phyloP scores from a whole-genome alignment of 2,797 vertebrate genomes.

The Pampus argenteus region DNA sequence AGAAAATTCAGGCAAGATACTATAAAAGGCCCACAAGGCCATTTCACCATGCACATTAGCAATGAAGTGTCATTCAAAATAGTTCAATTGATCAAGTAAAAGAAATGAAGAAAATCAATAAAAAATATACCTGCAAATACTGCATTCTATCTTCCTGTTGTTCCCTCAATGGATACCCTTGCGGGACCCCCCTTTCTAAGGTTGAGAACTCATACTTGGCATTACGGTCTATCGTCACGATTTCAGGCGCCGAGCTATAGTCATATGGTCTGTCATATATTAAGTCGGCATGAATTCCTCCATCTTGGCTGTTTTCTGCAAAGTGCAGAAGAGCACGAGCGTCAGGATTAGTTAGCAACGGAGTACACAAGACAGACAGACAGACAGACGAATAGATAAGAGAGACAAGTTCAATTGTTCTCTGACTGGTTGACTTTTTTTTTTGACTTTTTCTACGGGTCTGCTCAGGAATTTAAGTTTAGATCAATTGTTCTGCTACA shows the following conservation, averaged over 20 bases:
- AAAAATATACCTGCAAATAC: conserved; percentile 95
- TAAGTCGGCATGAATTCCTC: conserved; percentile 89
- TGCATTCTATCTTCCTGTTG: conserved; percentile 95
- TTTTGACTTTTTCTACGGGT: conserved; percentile 39
- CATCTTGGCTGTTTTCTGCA: conserved; percentile 93
- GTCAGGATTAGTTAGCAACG: conserved; percentile 87
- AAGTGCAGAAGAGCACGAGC: conserved; percentile 85
- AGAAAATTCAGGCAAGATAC: conserved; percentile 62
- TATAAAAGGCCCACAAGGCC: conserved; percentile 65
- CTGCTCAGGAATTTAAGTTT: conserved; percentile 56
- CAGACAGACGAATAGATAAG: conserved; percentile 84
- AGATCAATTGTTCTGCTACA: conserved; percentile 12
- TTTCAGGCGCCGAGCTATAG: conserved; percentile 88
- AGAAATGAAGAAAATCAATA: conserved; percentile 84
- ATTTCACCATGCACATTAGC: conserved; percentile 82
- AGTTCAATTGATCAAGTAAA: conserved; percentile 78
- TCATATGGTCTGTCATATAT: conserved; percentile 90
- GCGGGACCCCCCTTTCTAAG: conserved; percentile 90
- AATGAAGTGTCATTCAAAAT: conserved; percentile 70
- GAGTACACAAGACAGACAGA: conserved; percentile 86
- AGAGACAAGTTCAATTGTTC: conserved; percentile 82
- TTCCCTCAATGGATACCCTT: conserved; percentile 88
- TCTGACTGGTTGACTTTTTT: conserved; percentile 64
- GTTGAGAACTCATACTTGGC: conserved; percentile 92
- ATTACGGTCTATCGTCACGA: conserved; percentile 90